phyloP scores from a whole-genome alignment of 2,888 invertebrate genomes.

The Drosophila borealis region DNA sequence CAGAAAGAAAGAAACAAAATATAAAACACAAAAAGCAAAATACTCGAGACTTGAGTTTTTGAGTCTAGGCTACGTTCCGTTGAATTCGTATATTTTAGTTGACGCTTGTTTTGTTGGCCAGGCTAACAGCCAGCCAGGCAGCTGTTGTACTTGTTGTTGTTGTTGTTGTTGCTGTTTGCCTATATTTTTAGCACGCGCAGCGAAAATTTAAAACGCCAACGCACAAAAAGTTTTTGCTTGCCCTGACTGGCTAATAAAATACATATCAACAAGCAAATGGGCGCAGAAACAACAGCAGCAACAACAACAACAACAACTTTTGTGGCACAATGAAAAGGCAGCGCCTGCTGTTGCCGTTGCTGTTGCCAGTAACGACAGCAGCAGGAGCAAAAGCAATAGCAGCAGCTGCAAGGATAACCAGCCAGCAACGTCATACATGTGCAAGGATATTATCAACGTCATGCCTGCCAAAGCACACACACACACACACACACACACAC shows the following conservation, averaged over 20 bases:
- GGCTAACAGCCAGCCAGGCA: constrained; percentile 14
- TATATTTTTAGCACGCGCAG: constrained; percentile 65
- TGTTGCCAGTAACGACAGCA: constrained; percentile 31
- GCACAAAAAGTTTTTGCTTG: constrained; percentile 39
- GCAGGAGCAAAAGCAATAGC: constrained; percentile 23
- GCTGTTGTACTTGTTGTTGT: constrained; percentile 17
- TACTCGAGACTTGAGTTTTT: constrained; percentile 46
- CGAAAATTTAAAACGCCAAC: constrained; percentile 64
- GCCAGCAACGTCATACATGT: constrained; percentile 74
- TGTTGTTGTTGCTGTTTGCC: constrained; percentile 24
- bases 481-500: constrained; percentile 22
- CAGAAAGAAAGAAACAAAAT: constrained; percentile 28
- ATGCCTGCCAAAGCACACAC: constrained; percentile 62
- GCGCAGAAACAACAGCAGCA: constrained; percentile 39
- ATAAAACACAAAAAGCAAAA: constrained; percentile 26
- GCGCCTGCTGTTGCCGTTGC: constrained; percentile 39
- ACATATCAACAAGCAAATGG: constrained; percentile 71
- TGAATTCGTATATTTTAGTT: constrained; percentile 13
- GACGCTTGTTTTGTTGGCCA: constrained; percentile 13
- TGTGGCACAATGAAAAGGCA: constrained; percentile 66
- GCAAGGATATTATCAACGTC: constrained; percentile 84
- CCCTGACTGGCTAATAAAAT: constrained; percentile 67
- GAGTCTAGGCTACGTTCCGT: constrained; percentile 35
- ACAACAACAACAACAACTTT: constrained; percentile 41
- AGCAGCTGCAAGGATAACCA: constrained; percentile 66